These are phyloP conservation scores for Camelus dromedarius DNA, from an alignment of 2,113 vertebrate species.

Conservation along the genomic window DNA sequence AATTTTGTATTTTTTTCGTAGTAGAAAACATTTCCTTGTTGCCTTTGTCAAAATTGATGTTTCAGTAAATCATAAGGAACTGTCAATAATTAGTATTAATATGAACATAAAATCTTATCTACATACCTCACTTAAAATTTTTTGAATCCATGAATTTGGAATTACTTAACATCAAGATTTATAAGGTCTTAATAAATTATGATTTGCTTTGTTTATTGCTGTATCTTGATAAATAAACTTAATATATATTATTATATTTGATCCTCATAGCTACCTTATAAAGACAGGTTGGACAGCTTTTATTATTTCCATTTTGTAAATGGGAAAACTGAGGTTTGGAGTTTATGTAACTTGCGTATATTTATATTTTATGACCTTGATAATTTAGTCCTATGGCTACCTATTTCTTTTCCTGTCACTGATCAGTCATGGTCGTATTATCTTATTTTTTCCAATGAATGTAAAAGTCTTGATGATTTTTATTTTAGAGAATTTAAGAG, in stretches of 20 bases:
- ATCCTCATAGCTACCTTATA: background rate
- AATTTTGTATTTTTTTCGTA: background rate
- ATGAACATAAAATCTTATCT: background rate
- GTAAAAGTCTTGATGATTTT: background rate
- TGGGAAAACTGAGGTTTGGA: background rate
- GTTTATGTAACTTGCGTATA: background rate
- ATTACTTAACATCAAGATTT: background rate
- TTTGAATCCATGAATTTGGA: conserved; percentile 4
- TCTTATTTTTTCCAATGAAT: background rate
- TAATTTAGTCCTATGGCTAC: background rate
- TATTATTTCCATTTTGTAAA: background rate
- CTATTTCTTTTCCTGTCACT: background rate
- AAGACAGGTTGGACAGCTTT: background rate
- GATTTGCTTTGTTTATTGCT: background rate
- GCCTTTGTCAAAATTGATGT: background rate
- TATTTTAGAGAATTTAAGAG: background rate
- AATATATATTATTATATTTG: background rate
- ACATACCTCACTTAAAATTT: background rate
- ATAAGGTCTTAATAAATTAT: background rate
- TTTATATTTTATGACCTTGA: background rate
- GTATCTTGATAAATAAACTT: background rate
- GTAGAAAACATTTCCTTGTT: background rate
- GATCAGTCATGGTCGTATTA: background rate
- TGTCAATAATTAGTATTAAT: background rate
- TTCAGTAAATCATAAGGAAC: conserved; percentile 1